phyloP scores from a whole-genome alignment of 2,888 invertebrate genomes.

The Phaonia tiefii region DNA sequence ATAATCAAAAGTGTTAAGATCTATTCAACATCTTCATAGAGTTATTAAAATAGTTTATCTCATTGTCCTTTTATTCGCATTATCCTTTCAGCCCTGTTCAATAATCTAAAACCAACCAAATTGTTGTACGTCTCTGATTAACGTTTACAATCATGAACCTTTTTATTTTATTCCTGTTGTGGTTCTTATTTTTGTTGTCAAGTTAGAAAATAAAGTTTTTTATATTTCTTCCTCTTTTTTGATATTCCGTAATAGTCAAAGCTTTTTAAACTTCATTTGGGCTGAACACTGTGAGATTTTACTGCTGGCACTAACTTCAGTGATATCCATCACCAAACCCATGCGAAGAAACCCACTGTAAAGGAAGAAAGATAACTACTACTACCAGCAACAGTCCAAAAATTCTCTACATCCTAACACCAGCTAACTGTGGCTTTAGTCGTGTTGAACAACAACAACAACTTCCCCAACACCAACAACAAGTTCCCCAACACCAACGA shows the following conservation, averaged over 20 bases:
- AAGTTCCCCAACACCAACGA: constrained; percentile 31
- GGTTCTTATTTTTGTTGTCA: too few species aligned
- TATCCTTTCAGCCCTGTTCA: too few species aligned
- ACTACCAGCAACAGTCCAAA: constrained; percentile 9
- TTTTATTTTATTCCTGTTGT: too few species aligned
- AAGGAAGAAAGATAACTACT: too few species aligned
- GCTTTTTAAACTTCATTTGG: constrained; percentile 67
- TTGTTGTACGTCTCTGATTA: too few species aligned
- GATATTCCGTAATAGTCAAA: constrained; percentile 66
- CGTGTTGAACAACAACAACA: not conserved
- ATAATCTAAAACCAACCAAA: too few species aligned
- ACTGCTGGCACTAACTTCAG: constrained; percentile 51
- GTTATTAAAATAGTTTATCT: too few species aligned
- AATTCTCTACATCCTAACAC: constrained; percentile 18
- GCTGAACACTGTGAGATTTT: constrained; percentile 60
- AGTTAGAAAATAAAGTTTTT: too few species aligned
- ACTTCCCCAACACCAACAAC: not conserved
- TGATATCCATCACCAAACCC: not conserved
- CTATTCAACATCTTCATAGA: too few species aligned
- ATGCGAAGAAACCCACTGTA: not conserved
- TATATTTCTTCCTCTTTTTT: constrained; percentile 58
- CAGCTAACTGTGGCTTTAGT: constrained; percentile 57
- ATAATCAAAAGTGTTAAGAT: too few species aligned
- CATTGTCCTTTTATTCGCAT: too few species aligned
- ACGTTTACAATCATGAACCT: too few species aligned